phyloP scores from a whole-genome alignment of 1,140 invertebrate genomes.

The Bicyclus anynana region DNA sequence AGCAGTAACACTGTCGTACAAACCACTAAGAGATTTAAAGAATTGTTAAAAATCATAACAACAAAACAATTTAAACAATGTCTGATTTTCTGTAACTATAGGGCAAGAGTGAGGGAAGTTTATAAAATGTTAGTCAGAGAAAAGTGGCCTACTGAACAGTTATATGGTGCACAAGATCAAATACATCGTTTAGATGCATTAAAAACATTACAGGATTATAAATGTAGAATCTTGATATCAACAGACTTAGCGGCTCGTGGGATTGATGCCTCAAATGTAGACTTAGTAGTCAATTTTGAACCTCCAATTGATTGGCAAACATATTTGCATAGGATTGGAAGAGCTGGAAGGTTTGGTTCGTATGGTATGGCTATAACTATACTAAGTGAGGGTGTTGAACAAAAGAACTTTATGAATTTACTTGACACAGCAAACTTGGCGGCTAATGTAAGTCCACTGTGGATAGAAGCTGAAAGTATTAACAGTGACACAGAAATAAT shows the following conservation, averaged over 20 bases:
- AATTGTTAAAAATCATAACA: conserved; percentile 84
- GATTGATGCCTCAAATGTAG: conserved; percentile 94
- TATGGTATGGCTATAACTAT: conserved; percentile 85
- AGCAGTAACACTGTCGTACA: conserved; percentile 81
- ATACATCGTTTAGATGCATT: conserved; percentile 85
- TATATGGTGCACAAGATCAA: conserved; percentile 89
- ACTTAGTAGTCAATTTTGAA: conserved; percentile 96
- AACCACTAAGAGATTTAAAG: conserved; percentile 84
- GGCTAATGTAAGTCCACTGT: conserved; percentile 42
- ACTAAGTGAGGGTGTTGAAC: conserved; percentile 79
- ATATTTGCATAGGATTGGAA: conserved; percentile 96
- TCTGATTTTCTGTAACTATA: conserved; percentile 93
- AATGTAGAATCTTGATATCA: conserved; percentile 91
- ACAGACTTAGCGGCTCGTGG: conserved; percentile 93
- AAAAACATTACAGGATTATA: conserved; percentile 85
- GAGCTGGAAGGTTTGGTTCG: conserved; percentile 94
- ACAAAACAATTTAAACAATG: conserved; percentile 91
- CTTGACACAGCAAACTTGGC: conserved; percentile 53
- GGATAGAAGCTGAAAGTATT: conserved; percentile 34
- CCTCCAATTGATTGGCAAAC: conserved; percentile 88
- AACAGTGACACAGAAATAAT: conserved; percentile 4
- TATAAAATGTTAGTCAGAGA: conserved; percentile 82
- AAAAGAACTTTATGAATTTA: conserved; percentile 78
- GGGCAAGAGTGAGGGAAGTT: conserved; percentile 85
- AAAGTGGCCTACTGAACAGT: conserved; percentile 85